phyloP scores from a whole-genome alignment of 2,113 vertebrate genomes.

The Hippocampus barbouri region DNA sequence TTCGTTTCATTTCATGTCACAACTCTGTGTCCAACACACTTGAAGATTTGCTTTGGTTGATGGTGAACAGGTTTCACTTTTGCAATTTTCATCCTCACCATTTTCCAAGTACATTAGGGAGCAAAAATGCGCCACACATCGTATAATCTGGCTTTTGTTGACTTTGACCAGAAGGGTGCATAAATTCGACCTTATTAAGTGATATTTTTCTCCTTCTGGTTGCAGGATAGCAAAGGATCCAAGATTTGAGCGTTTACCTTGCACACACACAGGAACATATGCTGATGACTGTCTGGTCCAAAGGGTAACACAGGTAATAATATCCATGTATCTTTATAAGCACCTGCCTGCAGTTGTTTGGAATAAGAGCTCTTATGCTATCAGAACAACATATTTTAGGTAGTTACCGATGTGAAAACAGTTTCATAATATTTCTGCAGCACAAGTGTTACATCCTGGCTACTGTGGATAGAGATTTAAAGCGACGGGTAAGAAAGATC shows the following conservation, averaged over 20 bases:
- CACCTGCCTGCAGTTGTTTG: background rate
- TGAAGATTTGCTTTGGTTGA: no score
- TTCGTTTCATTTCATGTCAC: no score
- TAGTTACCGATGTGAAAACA: background rate
- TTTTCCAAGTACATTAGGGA: background rate
- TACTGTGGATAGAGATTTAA: slow-evolving; percentile 95
- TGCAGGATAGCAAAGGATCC: slow-evolving; percentile 94
- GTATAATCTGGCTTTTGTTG: no score
- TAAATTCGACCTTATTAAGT: background rate
- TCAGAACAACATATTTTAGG: background rate
- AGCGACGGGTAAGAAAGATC: slow-evolving; percentile 92
- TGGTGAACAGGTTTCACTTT: background rate
- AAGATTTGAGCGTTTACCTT: slow-evolving; percentile 90
- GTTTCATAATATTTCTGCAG: slow-evolving; percentile 61
- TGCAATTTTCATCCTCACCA: background rate
- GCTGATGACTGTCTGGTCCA: slow-evolving; percentile 98
- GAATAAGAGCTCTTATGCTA: background rate
- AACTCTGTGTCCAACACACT: no score
- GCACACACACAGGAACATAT: slow-evolving; percentile 92
- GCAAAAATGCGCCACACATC: background rate
- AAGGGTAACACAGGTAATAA: slow-evolving; percentile 90
- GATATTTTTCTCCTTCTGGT: slow-evolving; percentile 4
- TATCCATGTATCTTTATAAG: background rate
- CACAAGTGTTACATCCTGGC: slow-evolving; percentile 99
- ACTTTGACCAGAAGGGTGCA: background rate